A percentile compares a stretch with the other conserved stretches of the same genome.
Evolutionary conservation across 2,113 vertebrate species (phyloP).

Genomic region (Arvicanthis niloticus): DNA sequence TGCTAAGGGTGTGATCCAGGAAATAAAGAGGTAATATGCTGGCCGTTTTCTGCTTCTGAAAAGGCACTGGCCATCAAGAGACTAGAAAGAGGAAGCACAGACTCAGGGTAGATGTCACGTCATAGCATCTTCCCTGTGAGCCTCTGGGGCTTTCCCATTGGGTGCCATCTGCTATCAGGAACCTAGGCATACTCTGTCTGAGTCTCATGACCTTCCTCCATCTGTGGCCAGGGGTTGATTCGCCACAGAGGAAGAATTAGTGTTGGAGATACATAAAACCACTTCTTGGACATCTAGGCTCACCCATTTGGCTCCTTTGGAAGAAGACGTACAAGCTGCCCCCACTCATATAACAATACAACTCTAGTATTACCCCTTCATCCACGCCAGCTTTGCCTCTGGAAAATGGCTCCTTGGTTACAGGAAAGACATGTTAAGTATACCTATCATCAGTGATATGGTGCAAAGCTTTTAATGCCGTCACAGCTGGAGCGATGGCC

Average conservation of each 20-base stretch:
- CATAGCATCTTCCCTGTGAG: background rate
- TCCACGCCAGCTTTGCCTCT: background rate
- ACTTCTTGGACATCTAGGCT: background rate
- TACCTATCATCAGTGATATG: background rate
- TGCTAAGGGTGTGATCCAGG: background rate
- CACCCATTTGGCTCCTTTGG: background rate
- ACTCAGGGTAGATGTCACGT: background rate
- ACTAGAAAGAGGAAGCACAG: background rate
- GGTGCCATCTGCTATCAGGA: background rate
- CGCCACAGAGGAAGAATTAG: background rate
- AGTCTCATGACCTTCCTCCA: background rate
- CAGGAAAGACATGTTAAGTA: background rate
- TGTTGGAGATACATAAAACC: background rate
- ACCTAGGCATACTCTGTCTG: too few relatives aligned
- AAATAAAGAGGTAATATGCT: background rate
- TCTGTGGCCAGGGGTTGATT: background rate
- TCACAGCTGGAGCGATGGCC: background rate
- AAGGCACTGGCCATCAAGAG: background rate
- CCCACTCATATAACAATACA: background rate
- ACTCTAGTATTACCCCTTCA: background rate
- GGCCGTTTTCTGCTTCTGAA: background rate
- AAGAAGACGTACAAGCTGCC: background rate
- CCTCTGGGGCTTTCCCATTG: background rate
- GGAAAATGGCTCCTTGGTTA: background rate
- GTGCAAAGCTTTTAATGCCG: background rate